Evolutionary conservation across 2,888 invertebrate species (phyloP), one percentile per base, ranked within the genome.

Genomic region (Ceriagrion tenellum): DNA sequence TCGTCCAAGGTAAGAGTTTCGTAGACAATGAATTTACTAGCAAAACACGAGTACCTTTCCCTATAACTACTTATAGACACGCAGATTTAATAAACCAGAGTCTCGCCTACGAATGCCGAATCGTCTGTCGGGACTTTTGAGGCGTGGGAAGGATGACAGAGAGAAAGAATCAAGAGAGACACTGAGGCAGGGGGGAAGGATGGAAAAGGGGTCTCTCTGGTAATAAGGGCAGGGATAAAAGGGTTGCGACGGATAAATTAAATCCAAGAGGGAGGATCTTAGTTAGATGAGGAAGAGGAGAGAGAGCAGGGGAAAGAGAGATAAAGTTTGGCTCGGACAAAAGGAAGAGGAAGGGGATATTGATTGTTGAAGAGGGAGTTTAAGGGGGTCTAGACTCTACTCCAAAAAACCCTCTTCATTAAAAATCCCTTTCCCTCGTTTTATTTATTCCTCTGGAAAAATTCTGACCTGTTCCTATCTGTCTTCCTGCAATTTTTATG

Each of bases 351-450:
- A 91, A 59, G 59, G 26, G 55, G 59, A 91, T 40, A 91, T 91
- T 35, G 59, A 59, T 81, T 81, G 81, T 81, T 81, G 30, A 2
- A 81, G 81, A 0, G 26, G 81, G n/a, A 18, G 35, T 23, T n/a
- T 23, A 93, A n/a, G 63, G 89, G 91, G 63, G 40, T 13, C 40
- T 30, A 26, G 81, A 81, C 26, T 26, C 35, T 26, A 26, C 91
- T 91, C 63, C 91, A 91, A 91, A 56, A 47, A 20, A 63, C 59
- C 26, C 93, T 69, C 93, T 93, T 93, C 93, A 93, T 93, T 93
- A 93, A 93, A 59, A 93, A 74, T 74, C 74, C 93, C n/a, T 93
- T 93, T 55, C 69, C 74, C 93, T 93, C 93, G n/a, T 69, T 74
- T 93, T 93, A 74, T 55, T 93, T 93, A 40, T 74, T 93, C 69